Base-by-base conservation (phyloP, 2,888 invertebrate species). In the Orthosia cruda region DNA sequence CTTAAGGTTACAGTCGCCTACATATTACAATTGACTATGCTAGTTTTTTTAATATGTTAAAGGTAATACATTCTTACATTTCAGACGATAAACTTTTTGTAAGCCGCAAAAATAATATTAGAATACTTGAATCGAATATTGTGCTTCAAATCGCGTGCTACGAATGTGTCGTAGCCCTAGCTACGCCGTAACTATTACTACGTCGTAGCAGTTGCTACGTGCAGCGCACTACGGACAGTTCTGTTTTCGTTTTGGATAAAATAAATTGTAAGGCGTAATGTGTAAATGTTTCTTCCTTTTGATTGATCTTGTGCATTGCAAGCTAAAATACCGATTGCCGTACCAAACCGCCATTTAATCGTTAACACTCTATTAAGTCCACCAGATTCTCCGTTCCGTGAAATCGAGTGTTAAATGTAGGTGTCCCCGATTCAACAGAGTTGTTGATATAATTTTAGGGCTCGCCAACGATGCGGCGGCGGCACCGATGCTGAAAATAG, bases 401-500 rank as follows among this genome's bases (percentile, higher is more conserved):
- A 77, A 68, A 73, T 80, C 40, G 49, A 58, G 58, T 70, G 55
- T 64, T 67, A 59, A 76, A 85, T 75, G 49, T 70, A 64, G 71
- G 50, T 67, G 66, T 68, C 54, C 49, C 52, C 40, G 47, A 64
- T 62, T 67, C 63, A 71, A 73, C 72, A 71, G 74, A 78, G 71
- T 79, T 72, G 75, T 80, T 73, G 71, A 71, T 76, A 84, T 84
- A 86, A 87, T 79, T 75, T 77, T 59, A 82, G 70, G 74, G 67
- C 59, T 59, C 52, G 59, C 63, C 79, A 71, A 80, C 80, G 83
- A 67, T 64, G 67, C 67, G 69, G 72, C 73, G 74, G 84, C 86
- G 81, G 84, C 83, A 85, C 84, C 88, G 81, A 87, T 80, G 87
- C 93, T 92, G 84, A 89, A 94, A 95, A 94, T 94, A 94, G 92